Evolutionary conservation across 2,888 invertebrate species (phyloP), one percentile per base, ranked within the genome.

Genomic region (Eristalis intricaria): DNA sequence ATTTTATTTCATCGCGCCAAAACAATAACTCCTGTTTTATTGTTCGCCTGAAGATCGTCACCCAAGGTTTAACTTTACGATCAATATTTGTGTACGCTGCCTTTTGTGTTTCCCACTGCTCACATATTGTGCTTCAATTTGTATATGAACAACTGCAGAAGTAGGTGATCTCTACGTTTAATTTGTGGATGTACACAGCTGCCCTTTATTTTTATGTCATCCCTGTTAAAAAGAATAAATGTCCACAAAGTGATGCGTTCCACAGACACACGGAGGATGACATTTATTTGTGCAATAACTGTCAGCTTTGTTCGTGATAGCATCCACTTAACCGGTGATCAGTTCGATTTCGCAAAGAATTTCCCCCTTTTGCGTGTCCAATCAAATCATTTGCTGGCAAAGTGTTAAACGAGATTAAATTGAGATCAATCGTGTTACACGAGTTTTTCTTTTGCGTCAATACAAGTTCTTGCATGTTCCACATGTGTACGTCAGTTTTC

Each of bases 391-490:
- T 50, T 19, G 19, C 50, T 50, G 19, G 19, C 50, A 19, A 32
- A 50, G 50, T 50, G 50, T 19, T 50, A 50, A 50, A 50, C 19
- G 50, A 50, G 50, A 50, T 50, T 50, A 50, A 50, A 50, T 50
- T 50, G 50, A 50, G 50, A 50, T 50, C 50, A 50, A 50, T 50
- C 50, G n/a, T 50, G 50, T 50, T 50, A 50, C 50, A 50, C 43
- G 19, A 50, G 43, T 50, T 50, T 50, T 7, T n/a, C n/a, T n/a
- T 50, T 50, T 32, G 32, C 13, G 11, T 1, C 11, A 38, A 38
- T 38, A 38, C 35, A 4, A 38, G 35, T 38, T 38, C 35, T 38
- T 38, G 35, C 35, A 38, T 11, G 11, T 38, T 38, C 26, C 1
- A 13, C 38, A 38, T 38, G 11, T 38, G 38, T 0, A 38, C 38